Base-by-base conservation (phyloP, 2,888 invertebrate species). In the Drosophila gaucha region DNA sequence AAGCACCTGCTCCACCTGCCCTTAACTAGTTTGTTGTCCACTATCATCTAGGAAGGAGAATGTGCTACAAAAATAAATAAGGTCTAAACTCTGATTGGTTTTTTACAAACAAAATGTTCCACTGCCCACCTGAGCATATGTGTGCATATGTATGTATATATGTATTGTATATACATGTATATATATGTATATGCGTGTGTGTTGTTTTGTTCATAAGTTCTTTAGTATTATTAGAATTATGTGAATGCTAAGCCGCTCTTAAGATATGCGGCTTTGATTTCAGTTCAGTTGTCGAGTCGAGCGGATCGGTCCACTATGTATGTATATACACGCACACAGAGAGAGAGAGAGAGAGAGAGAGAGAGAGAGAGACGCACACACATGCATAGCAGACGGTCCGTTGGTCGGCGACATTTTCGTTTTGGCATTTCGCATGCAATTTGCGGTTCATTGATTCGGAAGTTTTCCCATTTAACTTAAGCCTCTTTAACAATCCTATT, bases 381-480 rank as follows among this genome's bases (percentile, higher is more conserved):
- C 2, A 16, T n/a, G 33, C 43, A 56, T 38, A 55, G 44, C 50
- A 57, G 41, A 46, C 31, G 31, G 51, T 63, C 67, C 54, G 60
- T 56, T 47, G 63, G 74, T 69, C 68, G 87, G 78, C 82, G 87
- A 83, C 82, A 83, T 86, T 87, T 85, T 83, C 82, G 76, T 83
- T 82, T 86, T 87, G 82, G 87, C 82, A 87, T 88, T 88, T 87
- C 88, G 89, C 89, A 88, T 89, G 80, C 89, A 88, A 82, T 82
- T 79, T 80, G 80, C 90, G 84, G 90, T 86, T 90, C 91, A 91
- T 88, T 91, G 91, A 89, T 74, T 90, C 82, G 89, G 90, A 91
- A 91, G 89, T 90, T 91, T 91, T 91, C 86, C 89, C 91, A 91
- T 91, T 91, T 90, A 91, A 90, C 85, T 88, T 91, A 91, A 91